phyloP scores from a whole-genome alignment of 2,888 invertebrate genomes.

The Nipponacmea schrenckii region DNA sequence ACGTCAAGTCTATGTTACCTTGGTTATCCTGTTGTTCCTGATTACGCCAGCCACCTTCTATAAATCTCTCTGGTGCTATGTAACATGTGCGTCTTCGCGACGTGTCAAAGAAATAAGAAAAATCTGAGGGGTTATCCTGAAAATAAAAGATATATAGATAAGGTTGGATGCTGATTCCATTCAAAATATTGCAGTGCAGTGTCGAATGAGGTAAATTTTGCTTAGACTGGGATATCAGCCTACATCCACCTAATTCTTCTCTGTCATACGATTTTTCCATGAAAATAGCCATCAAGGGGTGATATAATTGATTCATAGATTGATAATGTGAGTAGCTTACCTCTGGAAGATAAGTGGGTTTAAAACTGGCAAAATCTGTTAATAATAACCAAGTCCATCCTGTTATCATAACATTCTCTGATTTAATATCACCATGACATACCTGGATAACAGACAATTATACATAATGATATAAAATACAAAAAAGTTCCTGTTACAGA shows the following conservation, averaged over 20 bases:
- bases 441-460: constrained; percentile 71
- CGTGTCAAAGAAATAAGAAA: constrained; percentile 99
- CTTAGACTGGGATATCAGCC: no score
- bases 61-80: constrained; percentile 86
- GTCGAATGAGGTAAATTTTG: background rate
- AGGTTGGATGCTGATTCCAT: no score
- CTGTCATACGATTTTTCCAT: no score
- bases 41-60: constrained; percentile 52
- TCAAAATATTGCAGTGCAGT: background rate
- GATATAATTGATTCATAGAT: no score
- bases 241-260: no score
- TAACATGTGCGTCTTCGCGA: constrained; percentile 92
- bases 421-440: constrained; percentile 99
- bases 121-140: constrained; percentile 91
- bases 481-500: no score
- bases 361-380: constrained; percentile 98
- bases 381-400: constrained; percentile 98
- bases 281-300: no score
- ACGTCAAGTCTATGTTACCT: constrained; percentile 53
- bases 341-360: constrained; percentile 95
- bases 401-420: constrained; percentile 96
- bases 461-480: constrained; percentile 48
- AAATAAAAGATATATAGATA: background rate
- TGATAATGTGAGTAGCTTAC: no score
- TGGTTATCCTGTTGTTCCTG: constrained; percentile 44